Percentiles rank a stretch among this genome's conserved stretches.
phyloP scores from a whole-genome alignment of 2,113 vertebrate species.

The Illadopsis cleaveri region DNA sequence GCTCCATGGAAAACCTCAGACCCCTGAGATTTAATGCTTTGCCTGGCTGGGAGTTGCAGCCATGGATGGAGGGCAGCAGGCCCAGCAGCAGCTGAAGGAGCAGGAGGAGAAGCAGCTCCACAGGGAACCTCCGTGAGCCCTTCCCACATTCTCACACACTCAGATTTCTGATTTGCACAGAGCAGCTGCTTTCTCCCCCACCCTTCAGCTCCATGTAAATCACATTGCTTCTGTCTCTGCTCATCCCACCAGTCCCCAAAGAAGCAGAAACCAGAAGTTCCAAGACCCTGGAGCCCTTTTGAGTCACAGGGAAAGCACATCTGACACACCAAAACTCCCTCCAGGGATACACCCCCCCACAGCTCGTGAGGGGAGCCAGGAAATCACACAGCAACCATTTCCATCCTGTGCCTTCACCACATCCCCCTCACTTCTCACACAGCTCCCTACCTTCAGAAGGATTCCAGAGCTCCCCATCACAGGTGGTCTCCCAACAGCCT shows the following conservation, averaged over 20 bases:
- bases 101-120: background rate
- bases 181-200: background rate
- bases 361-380: background rate
- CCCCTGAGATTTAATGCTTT: fast-evolving
- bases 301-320: background rate
- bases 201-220: background rate
- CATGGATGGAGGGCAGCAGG: background rate
- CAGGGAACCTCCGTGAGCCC: background rate
- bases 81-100: background rate
- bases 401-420: background rate
- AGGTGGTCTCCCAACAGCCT: background rate
- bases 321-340: background rate
- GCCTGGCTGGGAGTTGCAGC: background rate
- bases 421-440: background rate
- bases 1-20: background rate
- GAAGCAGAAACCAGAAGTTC: background rate
- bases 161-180: background rate
- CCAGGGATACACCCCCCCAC: background rate
- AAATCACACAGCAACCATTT: background rate
- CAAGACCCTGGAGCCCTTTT: background rate
- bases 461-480: background rate
- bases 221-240: background rate
- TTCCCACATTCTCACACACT: background rate
- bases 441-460: fast-evolving
- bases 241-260: background rate